Percentiles rank a stretch among this genome's conserved stretches.
Conservation (phyloP, 2,888 invertebrate genomes). For the Ichneumon xanthorius region DNA sequence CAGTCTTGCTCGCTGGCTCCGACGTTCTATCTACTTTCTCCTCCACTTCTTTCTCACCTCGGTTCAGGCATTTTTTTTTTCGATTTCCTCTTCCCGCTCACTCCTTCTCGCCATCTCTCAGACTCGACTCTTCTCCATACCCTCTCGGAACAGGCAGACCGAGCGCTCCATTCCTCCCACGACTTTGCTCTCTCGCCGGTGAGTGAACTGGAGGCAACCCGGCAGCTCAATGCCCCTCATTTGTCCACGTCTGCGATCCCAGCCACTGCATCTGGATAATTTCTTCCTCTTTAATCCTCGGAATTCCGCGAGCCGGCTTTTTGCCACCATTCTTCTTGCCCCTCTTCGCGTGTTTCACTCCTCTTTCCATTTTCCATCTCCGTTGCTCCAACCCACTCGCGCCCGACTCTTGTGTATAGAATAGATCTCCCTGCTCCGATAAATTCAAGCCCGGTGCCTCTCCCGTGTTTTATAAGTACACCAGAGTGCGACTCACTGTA, state of each 20-base stretch:
- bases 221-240: constrained; percentile 74
- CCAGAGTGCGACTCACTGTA: constrained; percentile 5
- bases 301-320: constrained; percentile 54
- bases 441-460: not conserved
- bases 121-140: constrained; percentile 50
- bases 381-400: not conserved
- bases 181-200: constrained; percentile 50
- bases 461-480: not conserved
- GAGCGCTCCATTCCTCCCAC: constrained; percentile 4
- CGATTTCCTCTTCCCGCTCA: not conserved
- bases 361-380: constrained; percentile 21
- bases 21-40: constrained; percentile 44
- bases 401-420: not conserved
- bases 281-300: constrained; percentile 75
- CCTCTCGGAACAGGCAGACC: constrained; percentile 39
- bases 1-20: constrained; percentile 63
- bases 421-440: constrained; percentile 25
- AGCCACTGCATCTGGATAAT: constrained; percentile 78
- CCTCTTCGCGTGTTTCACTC: constrained; percentile 31
- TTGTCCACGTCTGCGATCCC: constrained; percentile 76
- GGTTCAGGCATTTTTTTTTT: constrained; percentile 51
- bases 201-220: constrained; percentile 48
- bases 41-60: constrained; percentile 38
- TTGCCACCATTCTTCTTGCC: constrained; percentile 53
- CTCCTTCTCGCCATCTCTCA: constrained; percentile 29